phyloP scores from a whole-genome alignment of 2,113 vertebrate species.

The Empidonax alnorum region DNA sequence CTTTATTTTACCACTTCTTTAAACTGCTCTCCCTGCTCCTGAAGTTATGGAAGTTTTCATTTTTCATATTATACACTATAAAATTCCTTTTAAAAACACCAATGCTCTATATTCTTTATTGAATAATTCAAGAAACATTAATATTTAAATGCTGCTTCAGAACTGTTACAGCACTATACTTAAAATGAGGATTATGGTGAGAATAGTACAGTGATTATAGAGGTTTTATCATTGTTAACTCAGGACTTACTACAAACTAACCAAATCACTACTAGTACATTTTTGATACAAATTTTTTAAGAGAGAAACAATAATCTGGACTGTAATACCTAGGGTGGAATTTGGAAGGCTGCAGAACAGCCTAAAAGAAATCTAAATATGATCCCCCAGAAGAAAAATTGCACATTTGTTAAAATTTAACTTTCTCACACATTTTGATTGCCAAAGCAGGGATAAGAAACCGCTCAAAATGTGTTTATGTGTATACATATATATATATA shows the following conservation, averaged over 20 bases:
- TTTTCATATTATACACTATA: neutral
- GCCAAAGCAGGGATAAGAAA: neutral
- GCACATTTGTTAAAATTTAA: neutral
- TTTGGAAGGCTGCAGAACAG: neutral
- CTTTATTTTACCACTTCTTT: neutral
- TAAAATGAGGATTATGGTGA: neutral
- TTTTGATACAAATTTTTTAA: neutral
- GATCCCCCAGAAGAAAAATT: neutral
- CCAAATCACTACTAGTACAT: neutral
- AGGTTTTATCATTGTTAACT: neutral
- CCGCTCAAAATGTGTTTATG: neutral
- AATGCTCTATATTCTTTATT: neutral
- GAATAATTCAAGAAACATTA: neutral
- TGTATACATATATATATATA: too few relatives aligned
- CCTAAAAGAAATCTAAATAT: neutral
- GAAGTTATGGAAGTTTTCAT: neutral
- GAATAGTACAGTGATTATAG: neutral
- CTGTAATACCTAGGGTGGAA: neutral
- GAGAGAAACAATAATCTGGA: neutral
- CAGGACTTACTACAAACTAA: neutral
- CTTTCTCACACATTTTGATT: neutral
- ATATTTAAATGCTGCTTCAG: neutral
- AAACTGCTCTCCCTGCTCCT: neutral
- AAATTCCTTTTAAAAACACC: neutral
- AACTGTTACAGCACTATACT: neutral